Conservation (phyloP, 1,140 invertebrate genomes). For the Melanaphis sacchari region DNA sequence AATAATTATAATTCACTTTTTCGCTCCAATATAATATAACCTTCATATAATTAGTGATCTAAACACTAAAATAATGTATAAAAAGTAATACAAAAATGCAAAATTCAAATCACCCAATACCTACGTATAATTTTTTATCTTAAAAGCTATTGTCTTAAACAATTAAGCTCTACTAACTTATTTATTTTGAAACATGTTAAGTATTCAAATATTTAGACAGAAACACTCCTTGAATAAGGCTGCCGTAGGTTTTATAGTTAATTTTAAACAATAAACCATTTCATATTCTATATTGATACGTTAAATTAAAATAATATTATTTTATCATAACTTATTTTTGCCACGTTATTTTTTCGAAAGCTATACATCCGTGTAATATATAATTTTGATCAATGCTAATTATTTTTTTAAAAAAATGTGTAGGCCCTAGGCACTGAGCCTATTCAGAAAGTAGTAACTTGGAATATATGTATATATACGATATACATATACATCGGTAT, state of each 20-base stretch:
- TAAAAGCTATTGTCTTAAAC: too few species aligned
- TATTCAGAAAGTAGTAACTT: not conserved
- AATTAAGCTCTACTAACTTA: too few species aligned
- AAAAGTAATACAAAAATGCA: not conserved
- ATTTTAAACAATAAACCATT: not conserved
- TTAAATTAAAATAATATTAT: constrained; percentile 2
- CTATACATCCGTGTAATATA: not conserved
- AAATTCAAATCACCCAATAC: not conserved
- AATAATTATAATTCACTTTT: not conserved
- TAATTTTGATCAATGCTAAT: not conserved
- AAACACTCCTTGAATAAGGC: not conserved
- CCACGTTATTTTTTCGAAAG: not conserved
- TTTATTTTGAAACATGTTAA: not conserved
- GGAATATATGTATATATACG: too few species aligned
- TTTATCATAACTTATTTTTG: not conserved
- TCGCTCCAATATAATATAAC: not conserved
- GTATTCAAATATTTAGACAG: not conserved
- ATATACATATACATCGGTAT: not conserved
- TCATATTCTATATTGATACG: not conserved
- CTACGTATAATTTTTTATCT: not conserved
- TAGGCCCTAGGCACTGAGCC: not conserved
- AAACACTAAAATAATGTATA: not conserved
- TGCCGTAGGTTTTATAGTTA: not conserved
- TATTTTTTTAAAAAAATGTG: not conserved
- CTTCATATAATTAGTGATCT: not conserved